Conservation (phyloP, 2,113 vertebrate genomes). For the Tetrax tetrax region DNA sequence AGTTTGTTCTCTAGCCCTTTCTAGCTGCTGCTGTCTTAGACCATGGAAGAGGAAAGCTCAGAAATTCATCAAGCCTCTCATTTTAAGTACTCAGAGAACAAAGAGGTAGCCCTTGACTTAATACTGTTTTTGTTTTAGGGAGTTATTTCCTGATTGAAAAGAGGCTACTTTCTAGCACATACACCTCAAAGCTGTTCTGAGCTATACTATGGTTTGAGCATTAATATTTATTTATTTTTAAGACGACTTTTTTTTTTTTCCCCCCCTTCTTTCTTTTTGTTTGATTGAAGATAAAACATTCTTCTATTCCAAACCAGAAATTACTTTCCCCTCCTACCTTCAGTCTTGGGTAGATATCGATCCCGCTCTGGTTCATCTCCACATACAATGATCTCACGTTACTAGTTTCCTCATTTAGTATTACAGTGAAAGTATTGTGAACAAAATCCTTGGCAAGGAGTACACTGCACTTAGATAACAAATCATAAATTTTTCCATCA, state of each 20-base stretch:
- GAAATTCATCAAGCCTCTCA: background rate
- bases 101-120: background rate
- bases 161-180: background rate
- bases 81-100: background rate
- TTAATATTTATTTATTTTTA: background rate
- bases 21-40: background rate
- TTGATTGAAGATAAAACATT: no score
- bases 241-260: background rate
- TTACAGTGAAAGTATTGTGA: slow-evolving; percentile 69
- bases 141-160: background rate
- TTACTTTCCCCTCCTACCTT: slow-evolving; percentile 70
- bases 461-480: slow-evolving; percentile 73
- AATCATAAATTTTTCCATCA: slow-evolving; percentile 79
- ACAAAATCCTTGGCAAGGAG: slow-evolving; percentile 80
- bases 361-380: slow-evolving; percentile 66
- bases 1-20: background rate
- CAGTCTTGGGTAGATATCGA: slow-evolving; percentile 71
- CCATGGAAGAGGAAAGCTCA: background rate
- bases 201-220: background rate
- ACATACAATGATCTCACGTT: slow-evolving; percentile 69
- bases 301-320: no score
- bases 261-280: no score
- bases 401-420: slow-evolving; percentile 40
- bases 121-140: background rate
- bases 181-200: background rate